phyloP scores from a whole-genome alignment of 2,113 vertebrate genomes.

The Chloroceryle aenea region DNA sequence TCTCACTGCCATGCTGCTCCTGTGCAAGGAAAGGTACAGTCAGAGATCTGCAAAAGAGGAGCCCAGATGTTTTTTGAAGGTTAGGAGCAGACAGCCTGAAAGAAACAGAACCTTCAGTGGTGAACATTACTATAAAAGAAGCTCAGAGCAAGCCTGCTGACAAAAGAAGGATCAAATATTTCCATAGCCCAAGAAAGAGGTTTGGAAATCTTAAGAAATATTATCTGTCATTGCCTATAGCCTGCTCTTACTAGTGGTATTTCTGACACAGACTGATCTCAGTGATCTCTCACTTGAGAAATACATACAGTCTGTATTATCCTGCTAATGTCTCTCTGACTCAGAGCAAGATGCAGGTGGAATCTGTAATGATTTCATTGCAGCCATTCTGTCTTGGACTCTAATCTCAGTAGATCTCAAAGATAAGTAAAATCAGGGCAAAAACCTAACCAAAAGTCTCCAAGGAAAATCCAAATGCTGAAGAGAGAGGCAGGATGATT shows the following conservation, averaged over 20 bases:
- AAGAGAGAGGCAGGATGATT: not conserved
- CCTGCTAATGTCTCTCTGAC: constrained; percentile 47
- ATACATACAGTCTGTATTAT: not conserved
- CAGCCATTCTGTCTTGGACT: constrained; percentile 12
- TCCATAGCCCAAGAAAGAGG: not conserved
- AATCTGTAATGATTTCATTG: constrained; percentile 31
- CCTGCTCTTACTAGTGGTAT: not conserved
- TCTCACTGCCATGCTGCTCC: not conserved
- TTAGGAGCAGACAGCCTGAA: not conserved
- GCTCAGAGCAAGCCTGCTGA: not conserved
- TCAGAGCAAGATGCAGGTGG: constrained; percentile 8
- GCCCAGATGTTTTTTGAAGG: not conserved
- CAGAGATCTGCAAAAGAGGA: not conserved
- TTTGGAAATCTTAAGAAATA: constrained; percentile 2
- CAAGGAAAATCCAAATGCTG: not conserved
- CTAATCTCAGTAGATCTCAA: constrained; percentile 24
- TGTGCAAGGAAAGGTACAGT: not conserved
- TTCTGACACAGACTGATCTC: constrained; percentile 19
- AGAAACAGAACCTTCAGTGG: not conserved
- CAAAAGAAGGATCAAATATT: not conserved
- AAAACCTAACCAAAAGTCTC: not conserved
- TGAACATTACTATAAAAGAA: not conserved
- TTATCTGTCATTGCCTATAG: not conserved
- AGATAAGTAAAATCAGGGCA: constrained; percentile 33
- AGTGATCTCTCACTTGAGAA: constrained; percentile 45